These are phyloP conservation scores for Anadara kagoshimensis DNA, from an alignment of 1,140 invertebrate species.

Conservation along the genomic window DNA sequence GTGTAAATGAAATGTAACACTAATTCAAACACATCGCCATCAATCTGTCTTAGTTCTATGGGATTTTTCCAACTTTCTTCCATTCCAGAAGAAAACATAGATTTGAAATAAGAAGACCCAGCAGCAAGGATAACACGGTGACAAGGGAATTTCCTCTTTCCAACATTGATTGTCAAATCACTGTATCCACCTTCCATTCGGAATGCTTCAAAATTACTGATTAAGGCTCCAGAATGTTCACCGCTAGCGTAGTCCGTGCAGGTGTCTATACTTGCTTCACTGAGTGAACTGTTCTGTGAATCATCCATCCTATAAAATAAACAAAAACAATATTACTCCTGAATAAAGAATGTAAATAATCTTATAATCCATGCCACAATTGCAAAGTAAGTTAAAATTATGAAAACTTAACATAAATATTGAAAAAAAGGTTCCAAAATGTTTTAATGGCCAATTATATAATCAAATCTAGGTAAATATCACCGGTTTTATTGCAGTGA, in stretches of 20 bases:
- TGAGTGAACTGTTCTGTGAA: too few species aligned
- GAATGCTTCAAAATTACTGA: conserved; percentile 63
- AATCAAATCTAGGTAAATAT: too few species aligned
- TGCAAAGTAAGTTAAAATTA: too few species aligned
- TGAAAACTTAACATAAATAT: too few species aligned
- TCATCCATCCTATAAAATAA: too few species aligned
- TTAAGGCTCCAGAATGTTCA: conserved; percentile 60
- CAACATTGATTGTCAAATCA: conserved; percentile 62
- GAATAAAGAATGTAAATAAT: too few species aligned
- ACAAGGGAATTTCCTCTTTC: conserved; percentile 58
- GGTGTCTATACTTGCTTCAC: too few species aligned
- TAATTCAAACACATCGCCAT: conserved; percentile 61
- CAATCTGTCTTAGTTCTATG: conserved; percentile 62
- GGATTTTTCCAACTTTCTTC: conserved; percentile 63
- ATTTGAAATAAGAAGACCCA: conserved; percentile 66
- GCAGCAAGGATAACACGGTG: conserved; percentile 66
- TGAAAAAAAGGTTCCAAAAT: too few species aligned
- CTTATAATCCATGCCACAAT: too few species aligned
- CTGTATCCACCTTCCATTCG: conserved; percentile 60
- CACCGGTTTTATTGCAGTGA: too few species aligned
- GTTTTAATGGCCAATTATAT: too few species aligned
- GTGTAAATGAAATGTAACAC: conserved; percentile 68
- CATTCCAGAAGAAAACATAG: conserved; percentile 70
- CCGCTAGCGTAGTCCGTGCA: conserved; percentile 45
- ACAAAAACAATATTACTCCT: too few species aligned